Conservation (phyloP, 2,888 invertebrate species). For the Theristus sp. region DNA sequence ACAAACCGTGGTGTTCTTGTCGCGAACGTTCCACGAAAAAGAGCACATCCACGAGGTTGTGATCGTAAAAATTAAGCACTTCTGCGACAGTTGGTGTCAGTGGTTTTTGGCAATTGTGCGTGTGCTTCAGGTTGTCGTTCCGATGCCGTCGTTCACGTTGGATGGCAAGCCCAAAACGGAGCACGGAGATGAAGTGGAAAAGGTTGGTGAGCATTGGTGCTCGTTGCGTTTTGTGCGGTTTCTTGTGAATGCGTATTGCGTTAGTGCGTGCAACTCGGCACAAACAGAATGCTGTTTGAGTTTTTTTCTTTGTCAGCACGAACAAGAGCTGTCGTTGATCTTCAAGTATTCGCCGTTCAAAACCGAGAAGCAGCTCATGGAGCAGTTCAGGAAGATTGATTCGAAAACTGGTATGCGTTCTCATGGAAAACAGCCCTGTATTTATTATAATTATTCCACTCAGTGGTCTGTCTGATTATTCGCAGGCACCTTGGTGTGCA, state of each 20-base stretch:
- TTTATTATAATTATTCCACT: not conserved
- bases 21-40: conserved; percentile 34
- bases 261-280: too few species aligned
- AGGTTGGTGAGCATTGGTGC: too few species aligned
- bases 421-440: too few species aligned
- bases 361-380: conserved; percentile 25
- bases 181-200: conserved; percentile 9
- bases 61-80: too few species aligned
- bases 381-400: conserved; percentile 32
- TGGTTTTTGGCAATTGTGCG: too few species aligned
- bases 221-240: not conserved
- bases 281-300: not conserved
- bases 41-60: conserved; percentile 33
- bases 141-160: conserved; percentile 32
- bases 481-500: conserved; percentile 32
- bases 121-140: conserved; percentile 36
- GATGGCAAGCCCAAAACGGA: conserved; percentile 20
- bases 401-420: not conserved
- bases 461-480: not conserved
- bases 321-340: conserved; percentile 32
- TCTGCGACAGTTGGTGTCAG: too few species aligned
- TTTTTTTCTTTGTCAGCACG: conserved; percentile 23
- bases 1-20: conserved; percentile 33
- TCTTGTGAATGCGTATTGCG: not conserved
- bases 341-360: conserved; percentile 34